These are phyloP conservation scores for Edolisoma coerulescens DNA, from an alignment of 2,113 vertebrate genomes.

Conservation along the genomic window DNA sequence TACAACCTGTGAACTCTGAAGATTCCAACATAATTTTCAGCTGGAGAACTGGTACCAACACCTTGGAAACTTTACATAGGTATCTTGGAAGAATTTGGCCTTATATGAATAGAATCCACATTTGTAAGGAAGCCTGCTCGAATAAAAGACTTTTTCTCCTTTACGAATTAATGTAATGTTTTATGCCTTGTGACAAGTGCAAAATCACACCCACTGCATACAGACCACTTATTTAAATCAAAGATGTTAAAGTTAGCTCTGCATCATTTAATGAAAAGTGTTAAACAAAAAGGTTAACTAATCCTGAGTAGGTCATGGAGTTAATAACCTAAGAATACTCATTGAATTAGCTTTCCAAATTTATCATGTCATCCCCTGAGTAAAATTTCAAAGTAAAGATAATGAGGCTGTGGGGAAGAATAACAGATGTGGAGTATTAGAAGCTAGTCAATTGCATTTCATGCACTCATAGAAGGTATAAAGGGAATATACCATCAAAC, in stretches of 20 bases:
- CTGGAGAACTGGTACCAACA: neutral
- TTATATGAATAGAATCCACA: neutral
- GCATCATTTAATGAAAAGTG: conserved; percentile 10
- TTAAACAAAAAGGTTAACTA: conserved; percentile 42
- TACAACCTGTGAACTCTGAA: neutral
- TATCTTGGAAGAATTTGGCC: neutral
- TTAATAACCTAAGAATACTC: conserved; percentile 37
- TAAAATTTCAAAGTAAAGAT: conserved; percentile 38
- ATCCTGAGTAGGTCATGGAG: conserved; percentile 31
- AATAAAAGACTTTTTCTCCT: neutral
- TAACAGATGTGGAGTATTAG: neutral
- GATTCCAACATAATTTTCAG: neutral
- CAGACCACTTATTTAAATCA: neutral
- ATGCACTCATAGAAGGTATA: neutral
- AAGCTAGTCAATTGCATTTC: neutral
- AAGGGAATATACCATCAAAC: neutral
- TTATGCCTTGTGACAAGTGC: neutral
- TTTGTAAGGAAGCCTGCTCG: neutral
- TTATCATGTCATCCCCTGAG: conserved; percentile 15
- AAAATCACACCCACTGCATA: neutral
- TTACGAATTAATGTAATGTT: neutral
- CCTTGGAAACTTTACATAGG: neutral
- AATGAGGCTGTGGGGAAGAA: neutral
- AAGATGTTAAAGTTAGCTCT: neutral
- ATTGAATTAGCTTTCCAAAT: conserved; percentile 45